These are phyloP conservation scores for Onychorhynchus coronatus DNA, from an alignment of 2,113 vertebrate genomes.

Conservation along the genomic window DNA sequence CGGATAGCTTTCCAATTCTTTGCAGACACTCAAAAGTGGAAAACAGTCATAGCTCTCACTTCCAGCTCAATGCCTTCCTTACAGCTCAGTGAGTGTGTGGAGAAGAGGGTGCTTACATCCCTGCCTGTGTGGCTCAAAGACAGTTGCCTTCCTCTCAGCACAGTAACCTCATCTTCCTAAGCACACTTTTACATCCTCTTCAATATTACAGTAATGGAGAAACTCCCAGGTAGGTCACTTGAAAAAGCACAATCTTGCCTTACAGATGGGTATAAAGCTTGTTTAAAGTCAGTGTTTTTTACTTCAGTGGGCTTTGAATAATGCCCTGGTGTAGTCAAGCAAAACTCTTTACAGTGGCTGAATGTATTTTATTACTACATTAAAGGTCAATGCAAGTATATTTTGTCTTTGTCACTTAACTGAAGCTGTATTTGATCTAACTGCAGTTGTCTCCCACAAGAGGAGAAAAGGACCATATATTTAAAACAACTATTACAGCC, in stretches of 20 bases:
- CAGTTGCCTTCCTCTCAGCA: background rate
- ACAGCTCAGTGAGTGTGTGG: background rate
- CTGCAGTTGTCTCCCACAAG: background rate
- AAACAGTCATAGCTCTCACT: background rate
- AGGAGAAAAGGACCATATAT: background rate
- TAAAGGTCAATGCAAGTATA: background rate
- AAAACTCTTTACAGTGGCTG: background rate
- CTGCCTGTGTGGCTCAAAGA: background rate
- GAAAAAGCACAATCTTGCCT: background rate
- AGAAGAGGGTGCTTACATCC: background rate
- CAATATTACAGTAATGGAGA: background rate
- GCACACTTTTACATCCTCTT: background rate
- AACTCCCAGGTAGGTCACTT: background rate
- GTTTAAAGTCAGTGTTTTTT: background rate
- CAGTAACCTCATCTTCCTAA: background rate
- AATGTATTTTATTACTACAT: background rate
- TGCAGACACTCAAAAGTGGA: background rate
- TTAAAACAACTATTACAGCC: background rate
- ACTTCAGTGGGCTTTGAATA: background rate
- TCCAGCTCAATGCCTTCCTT: background rate
- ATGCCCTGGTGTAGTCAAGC: background rate
- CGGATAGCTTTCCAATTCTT: background rate
- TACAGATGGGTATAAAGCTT: background rate
- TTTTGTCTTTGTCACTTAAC: conserved; percentile 30
- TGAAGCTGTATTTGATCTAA: background rate